Evolutionary conservation across 2,113 vertebrate genomes (phyloP), one percentile per base, ranked within the genome.

Genomic region (Melanocharis versteri): DNA sequence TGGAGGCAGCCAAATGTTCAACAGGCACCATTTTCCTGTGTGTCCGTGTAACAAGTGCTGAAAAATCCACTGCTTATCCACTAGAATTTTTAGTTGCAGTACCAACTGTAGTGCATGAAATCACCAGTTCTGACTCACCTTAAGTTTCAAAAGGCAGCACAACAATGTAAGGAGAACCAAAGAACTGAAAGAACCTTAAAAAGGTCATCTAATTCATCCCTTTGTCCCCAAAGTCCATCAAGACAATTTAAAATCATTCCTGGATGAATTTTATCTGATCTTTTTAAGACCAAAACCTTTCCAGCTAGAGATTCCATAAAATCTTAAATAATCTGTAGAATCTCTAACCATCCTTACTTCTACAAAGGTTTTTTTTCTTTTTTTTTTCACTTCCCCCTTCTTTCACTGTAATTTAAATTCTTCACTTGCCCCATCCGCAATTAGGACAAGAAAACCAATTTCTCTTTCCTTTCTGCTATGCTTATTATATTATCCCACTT

Each of bases 351-450:
- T 28, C 10, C 26, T 42, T 79, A 50, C 18, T 58, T 35, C 30
- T 71, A 35, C 2, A 7, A 24, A 47, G 20, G 3, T 13, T 35
- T 7, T 15, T 51, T 9, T 37, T 5, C 0, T 7, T 9, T 15
- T 24, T 9, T 10, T 37, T 23, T 31, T 27, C 9, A 1, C 7
- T 48, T 10, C 2, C 4, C 1, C 3, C 2, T 6, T n/a, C 18
- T 8, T 54, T 39, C n/a, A 33, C 31, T 53, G 42, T 40, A 58
- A 71, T 66, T 87, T 79, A n/a, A 73, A 40, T 53, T 87, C 47
- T 78, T 87, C 12, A 13, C 31, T 91, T 54, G 24, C 6, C 15
- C 33, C 24, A 2, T 30, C 14, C 75, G 35, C 44, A 75, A 8
- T 78, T 79, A 82, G 47, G 23, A 64, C 16, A 91, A 77, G 42